Evolutionary conservation across 2,888 invertebrate species (phyloP).

Genomic region (Leptopilina myrica): DNA sequence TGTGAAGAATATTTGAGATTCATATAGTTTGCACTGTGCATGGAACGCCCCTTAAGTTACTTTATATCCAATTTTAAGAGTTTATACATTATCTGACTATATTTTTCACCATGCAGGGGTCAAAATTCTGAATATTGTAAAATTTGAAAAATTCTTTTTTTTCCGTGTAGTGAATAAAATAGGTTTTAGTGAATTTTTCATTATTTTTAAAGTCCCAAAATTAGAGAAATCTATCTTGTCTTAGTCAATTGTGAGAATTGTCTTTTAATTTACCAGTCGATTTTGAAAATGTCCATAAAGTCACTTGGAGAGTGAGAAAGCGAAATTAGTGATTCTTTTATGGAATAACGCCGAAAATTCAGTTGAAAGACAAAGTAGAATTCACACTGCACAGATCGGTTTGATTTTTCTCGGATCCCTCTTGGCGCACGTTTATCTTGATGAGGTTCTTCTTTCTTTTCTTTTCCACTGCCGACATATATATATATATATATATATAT

Average conservation of each 20-base stretch:
- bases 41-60: too few relatives aligned
- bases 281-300: conserved; percentile 5
- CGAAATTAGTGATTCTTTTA: conserved; percentile 23
- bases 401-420: conserved; percentile 14
- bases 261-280: neutral
- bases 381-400: neutral
- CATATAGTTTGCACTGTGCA: too few relatives aligned
- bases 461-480: conserved; percentile 18
- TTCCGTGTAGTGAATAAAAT: too few relatives aligned
- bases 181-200: too few relatives aligned
- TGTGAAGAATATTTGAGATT: too few relatives aligned
- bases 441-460: conserved; percentile 9
- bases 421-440: conserved; percentile 13
- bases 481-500: too few relatives aligned
- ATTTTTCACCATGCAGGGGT: too few relatives aligned
- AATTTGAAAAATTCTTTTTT: too few relatives aligned
- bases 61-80: too few relatives aligned
- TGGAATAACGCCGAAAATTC: neutral
- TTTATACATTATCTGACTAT: too few relatives aligned
- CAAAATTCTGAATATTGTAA: too few relatives aligned
- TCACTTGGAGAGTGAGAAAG: conserved; percentile 1
- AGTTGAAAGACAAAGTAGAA: conserved; percentile 19
- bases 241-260: neutral
- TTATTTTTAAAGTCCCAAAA: neutral
- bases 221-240: neutral